Base-by-base conservation (phyloP, 30 jellyfish, hydroid and myxozoan species). In the Pseudorhiza aurosa region DNA sequence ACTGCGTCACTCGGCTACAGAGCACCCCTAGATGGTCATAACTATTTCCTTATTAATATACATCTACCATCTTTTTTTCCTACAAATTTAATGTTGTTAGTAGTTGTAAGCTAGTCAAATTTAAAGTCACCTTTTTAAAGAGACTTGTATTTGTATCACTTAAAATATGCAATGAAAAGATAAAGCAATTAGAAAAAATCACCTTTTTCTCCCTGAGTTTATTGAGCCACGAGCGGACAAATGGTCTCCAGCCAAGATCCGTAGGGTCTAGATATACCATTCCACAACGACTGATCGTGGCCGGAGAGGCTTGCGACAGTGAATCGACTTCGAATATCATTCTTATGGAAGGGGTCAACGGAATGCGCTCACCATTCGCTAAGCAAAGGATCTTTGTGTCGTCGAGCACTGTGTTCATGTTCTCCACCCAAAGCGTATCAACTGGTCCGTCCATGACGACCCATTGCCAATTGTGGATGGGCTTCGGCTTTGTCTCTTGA, bases 201-300 rank as follows among this genome's bases (percentile, higher is more conserved):
- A 75, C 96, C 96, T 82, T 90, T 45, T 72, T 44, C 76, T 82
- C 97, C 21, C 96, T 72, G 8, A 90, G 82, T 43, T 77, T 90
- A 46, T 77, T 74, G 40, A 90, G 80, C 96, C 96, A 90, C 35
- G 91, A 75, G 8, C 89, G 81, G 32, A 83, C 96, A 51, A 11
- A 62, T 8, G 97, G 97, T 67, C 60, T 58, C 97, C 97, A 90
- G 4, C 95, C 95, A 8, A 90, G 94, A 28, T 90, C 96, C 3
- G 68, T 32, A 11, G 95, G 95, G 73, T 83, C 96, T 67, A 83
- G 43, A 62, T 74, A 90, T 25, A 90, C 90, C 96, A 90, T 83
- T 36, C 97, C 97, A 75, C 97, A 90, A 22, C 97, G 88, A 56
- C 97, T 90, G 62, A 90, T 83, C 12, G 97, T 90, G 31, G 97